phyloP scores from a whole-genome alignment of 2,113 vertebrate species.

The Apeltes quadracus region DNA sequence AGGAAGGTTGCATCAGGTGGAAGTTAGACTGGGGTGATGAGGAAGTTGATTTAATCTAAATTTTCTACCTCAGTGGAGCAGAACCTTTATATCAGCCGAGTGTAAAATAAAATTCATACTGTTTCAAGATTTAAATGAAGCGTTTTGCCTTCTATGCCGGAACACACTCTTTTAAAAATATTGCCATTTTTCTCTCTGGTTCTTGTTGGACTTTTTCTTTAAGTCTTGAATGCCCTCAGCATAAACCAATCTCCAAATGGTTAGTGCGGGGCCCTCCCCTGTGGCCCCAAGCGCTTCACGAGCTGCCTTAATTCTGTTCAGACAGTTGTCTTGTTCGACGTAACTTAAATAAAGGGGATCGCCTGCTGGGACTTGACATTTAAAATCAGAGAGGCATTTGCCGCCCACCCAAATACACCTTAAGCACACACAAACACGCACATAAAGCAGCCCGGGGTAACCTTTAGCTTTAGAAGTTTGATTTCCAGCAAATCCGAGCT shows the following conservation, averaged over 20 bases:
- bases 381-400: slow-evolving; percentile 32
- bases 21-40: too few species aligned
- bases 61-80: too few species aligned
- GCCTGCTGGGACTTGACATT: slow-evolving; percentile 51
- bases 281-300: neutral
- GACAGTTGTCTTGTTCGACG: slow-evolving; percentile 17
- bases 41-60: too few species aligned
- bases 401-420: slow-evolving; percentile 3
- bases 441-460: slow-evolving; percentile 1
- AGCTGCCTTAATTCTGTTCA: slow-evolving; percentile 22
- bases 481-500: slow-evolving; percentile 15
- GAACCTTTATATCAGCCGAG: too few species aligned
- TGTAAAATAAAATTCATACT: too few species aligned
- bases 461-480: slow-evolving; percentile 17
- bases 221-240: neutral
- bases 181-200: neutral
- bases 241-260: slow-evolving; percentile 11
- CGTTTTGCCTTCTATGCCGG: too few species aligned
- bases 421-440: slow-evolving; percentile 3
- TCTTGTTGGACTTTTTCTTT: slow-evolving; percentile 6
- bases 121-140: too few species aligned
- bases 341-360: slow-evolving; percentile 37
- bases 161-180: neutral
- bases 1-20: too few species aligned
- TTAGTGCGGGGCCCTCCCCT: neutral